Conservation (phyloP, 2,888 invertebrate species). For the Sinopyrophorus schimmeli region DNA sequence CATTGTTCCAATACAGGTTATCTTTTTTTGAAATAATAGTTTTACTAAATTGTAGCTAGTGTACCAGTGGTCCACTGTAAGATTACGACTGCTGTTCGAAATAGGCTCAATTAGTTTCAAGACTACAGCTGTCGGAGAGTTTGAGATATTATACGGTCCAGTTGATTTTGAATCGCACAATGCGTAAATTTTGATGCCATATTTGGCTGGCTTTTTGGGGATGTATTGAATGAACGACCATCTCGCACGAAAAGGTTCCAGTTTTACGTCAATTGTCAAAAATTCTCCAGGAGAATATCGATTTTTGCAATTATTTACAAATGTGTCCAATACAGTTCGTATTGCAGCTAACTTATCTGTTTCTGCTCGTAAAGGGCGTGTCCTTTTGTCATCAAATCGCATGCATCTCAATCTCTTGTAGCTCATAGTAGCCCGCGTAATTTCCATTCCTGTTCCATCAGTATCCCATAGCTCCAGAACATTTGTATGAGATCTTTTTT, state of each 20-base stretch:
- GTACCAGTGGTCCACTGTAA: slow-evolving; percentile 6
- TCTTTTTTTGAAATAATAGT: neutral
- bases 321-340: slow-evolving; percentile 1
- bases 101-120: neutral
- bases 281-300: slow-evolving; percentile 25
- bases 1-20: slow-evolving; percentile 1
- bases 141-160: slow-evolving; percentile 1
- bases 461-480: slow-evolving; percentile 35
- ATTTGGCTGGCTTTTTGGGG: slow-evolving; percentile 32
- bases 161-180: slow-evolving; percentile 29
- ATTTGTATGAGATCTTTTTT: slow-evolving; percentile 33
- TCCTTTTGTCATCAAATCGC: slow-evolving; percentile 25
- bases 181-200: slow-evolving; percentile 23
- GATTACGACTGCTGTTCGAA: neutral
- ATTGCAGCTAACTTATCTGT: slow-evolving; percentile 12
- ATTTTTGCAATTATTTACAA: slow-evolving; percentile 16
- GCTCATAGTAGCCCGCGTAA: slow-evolving; percentile 35
- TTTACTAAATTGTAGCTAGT: slow-evolving; percentile 1
- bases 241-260: slow-evolving; percentile 23
- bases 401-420: slow-evolving; percentile 18
- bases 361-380: slow-evolving; percentile 5
- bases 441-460: slow-evolving; percentile 34
- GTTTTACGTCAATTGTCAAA: slow-evolving; percentile 30
- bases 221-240: slow-evolving; percentile 34
- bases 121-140: neutral